Conservation (phyloP, 2,113 vertebrate species). For the Melanerpes aurifrons region DNA sequence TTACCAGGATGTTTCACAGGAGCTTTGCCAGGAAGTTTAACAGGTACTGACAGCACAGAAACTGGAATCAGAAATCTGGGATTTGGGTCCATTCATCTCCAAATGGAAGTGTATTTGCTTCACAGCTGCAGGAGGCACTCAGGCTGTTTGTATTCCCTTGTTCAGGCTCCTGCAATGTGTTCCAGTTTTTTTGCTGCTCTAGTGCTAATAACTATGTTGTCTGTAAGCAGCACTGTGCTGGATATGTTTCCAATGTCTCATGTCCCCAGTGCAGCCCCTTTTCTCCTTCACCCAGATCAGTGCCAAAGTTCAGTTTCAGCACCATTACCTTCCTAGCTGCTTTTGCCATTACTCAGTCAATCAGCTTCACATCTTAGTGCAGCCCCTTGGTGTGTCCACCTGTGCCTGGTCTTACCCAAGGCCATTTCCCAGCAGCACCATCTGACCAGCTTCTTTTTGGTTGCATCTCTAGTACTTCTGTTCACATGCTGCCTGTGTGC, state of each 20-base stretch:
- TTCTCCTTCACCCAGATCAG: background rate
- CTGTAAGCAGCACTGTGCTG: background rate
- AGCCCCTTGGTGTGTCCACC: background rate
- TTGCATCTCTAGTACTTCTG: background rate
- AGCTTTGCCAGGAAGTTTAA: background rate
- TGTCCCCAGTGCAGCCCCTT: background rate
- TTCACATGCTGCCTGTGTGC: background rate
- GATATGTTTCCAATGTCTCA: rapidly evolving
- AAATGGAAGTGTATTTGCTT: background rate
- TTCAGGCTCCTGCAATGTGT: background rate
- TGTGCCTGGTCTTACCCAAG: background rate
- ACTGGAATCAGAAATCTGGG: background rate
- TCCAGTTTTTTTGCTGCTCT: background rate
- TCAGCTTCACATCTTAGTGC: background rate
- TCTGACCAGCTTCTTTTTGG: background rate
- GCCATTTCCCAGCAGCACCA: background rate
- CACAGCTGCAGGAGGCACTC: background rate
- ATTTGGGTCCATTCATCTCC: background rate
- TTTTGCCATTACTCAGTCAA: background rate
- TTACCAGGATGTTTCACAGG: too few relatives aligned
- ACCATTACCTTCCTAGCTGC: background rate
- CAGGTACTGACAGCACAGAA: background rate
- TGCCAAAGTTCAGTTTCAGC: background rate
- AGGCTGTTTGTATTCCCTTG: background rate
- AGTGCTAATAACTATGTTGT: background rate